Percentiles rank a stretch among this genome's conserved stretches.
phyloP scores from a whole-genome alignment of 1,140 invertebrate genomes.

The Polypedilum pembai region DNA sequence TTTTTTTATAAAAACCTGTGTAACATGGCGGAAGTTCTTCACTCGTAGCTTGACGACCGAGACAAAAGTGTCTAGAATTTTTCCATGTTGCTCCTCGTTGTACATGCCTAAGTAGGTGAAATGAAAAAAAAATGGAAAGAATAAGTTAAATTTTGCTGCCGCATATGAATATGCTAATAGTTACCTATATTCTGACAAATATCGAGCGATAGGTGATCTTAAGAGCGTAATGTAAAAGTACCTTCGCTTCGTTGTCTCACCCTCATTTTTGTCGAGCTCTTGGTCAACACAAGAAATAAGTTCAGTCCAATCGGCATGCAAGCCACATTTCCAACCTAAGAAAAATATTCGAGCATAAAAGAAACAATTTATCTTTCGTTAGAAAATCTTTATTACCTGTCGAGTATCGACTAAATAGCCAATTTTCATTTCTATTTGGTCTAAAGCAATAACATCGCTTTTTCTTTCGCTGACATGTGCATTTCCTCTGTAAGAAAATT shows the following conservation, averaged over 20 bases:
- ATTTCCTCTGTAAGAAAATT: slow-evolving; percentile 60
- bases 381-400: slow-evolving; percentile 49
- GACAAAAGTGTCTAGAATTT: slow-evolving; percentile 78
- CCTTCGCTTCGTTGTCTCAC: slow-evolving; percentile 63
- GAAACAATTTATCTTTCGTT: no score
- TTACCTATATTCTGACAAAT: slow-evolving; percentile 81
- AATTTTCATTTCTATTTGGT: slow-evolving; percentile 82
- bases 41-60: slow-evolving; percentile 68
- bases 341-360: no score
- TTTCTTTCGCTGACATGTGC: slow-evolving; percentile 72
- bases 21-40: slow-evolving; percentile 74
- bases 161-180: no score
- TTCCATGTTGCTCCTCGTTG: slow-evolving; percentile 97
- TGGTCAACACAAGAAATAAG: slow-evolving; percentile 73
- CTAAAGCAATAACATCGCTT: slow-evolving; percentile 90
- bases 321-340: slow-evolving; percentile 87
- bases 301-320: slow-evolving; percentile 98
- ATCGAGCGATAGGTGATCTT: slow-evolving; percentile 83
- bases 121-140: no score
- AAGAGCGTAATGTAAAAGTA: slow-evolving; percentile 97
- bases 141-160: no score
- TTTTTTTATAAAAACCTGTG: slow-evolving; percentile 46
- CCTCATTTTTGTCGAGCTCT: slow-evolving; percentile 79
- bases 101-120: slow-evolving; percentile 57
- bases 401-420: slow-evolving; percentile 97